A percentile compares a stretch with the other conserved stretches of the same genome.
Conservation (phyloP, 2,888 invertebrate species). For the Leptinotarsa juncta region DNA sequence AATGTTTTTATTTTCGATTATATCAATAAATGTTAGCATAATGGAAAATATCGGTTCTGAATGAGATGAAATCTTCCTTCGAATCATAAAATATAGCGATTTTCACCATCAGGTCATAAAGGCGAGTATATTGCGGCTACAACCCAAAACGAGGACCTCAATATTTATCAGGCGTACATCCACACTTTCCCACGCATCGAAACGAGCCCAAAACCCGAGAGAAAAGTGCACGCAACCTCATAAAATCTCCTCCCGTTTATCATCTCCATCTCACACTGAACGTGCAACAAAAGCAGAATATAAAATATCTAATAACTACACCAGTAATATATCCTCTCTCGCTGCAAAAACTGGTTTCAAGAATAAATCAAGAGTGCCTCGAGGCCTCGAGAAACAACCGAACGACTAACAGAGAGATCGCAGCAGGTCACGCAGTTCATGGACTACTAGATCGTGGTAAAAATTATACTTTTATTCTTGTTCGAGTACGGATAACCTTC, state of each 20-base stretch:
- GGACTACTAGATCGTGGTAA: conserved; percentile 64
- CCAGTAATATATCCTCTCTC: conserved; percentile 42
- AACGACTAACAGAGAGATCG: conserved; percentile 58
- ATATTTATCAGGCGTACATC: too few species aligned
- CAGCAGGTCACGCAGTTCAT: conserved; percentile 65
- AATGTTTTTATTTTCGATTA: too few species aligned
- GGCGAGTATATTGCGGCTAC: too few species aligned
- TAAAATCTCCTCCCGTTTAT: conserved; percentile 44
- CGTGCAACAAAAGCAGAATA: conserved; percentile 57
- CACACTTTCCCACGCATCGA: conserved; percentile 11
- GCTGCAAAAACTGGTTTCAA: conserved; percentile 60
- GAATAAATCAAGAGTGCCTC: conserved; percentile 60
- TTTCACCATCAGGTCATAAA: too few species aligned
- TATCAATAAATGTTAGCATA: too few species aligned
- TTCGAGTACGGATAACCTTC: conserved; percentile 33
- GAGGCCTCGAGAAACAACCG: conserved; percentile 60
- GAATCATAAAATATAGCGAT: too few species aligned
- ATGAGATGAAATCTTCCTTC: background rate
- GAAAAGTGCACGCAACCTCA: conserved; percentile 47
- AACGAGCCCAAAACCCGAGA: background rate
- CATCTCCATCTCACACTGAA: conserved; percentile 53
- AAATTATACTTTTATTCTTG: conserved; percentile 53
- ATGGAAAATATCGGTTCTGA: too few species aligned
- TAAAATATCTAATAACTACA: conserved; percentile 60
- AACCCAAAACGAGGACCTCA: too few species aligned